Percentiles rank a stretch among this genome's conserved stretches.
These are phyloP conservation scores for Catocala nupta DNA, from an alignment of 2,888 invertebrate species.

Conservation along the genomic window DNA sequence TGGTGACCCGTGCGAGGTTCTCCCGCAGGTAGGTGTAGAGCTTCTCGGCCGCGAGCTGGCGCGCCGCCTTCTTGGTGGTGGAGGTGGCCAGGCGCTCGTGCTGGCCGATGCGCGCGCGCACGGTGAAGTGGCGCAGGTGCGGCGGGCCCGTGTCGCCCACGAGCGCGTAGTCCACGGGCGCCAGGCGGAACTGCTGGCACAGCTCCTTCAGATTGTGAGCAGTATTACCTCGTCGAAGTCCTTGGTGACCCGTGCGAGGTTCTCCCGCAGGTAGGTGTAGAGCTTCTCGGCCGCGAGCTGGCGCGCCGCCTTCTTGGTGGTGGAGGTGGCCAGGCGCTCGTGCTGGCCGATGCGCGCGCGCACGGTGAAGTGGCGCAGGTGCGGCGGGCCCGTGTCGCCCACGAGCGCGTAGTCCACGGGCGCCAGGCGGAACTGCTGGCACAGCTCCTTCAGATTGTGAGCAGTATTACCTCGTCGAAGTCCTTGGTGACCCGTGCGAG, in stretches of 20 bases:
- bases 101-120: constrained; percentile 84
- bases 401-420: constrained; percentile 84
- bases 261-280: constrained; percentile 72
- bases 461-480: constrained; percentile 71
- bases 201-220: constrained; percentile 82
- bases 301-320: constrained; percentile 90
- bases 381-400: constrained; percentile 90
- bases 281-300: constrained; percentile 87
- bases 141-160: constrained; percentile 90
- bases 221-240: constrained; percentile 73
- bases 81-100: constrained; percentile 86
- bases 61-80: constrained; percentile 89
- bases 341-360: constrained; percentile 86
- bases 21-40: constrained; percentile 74
- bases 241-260: constrained; percentile 67
- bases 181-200: constrained; percentile 82
- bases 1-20: constrained; percentile 68
- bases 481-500: constrained; percentile 69
- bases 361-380: constrained; percentile 88
- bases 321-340: constrained; percentile 84
- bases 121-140: constrained; percentile 89
- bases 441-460: constrained; percentile 82
- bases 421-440: constrained; percentile 82
- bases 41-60: constrained; percentile 87
- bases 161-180: constrained; percentile 83